Conservation (phyloP, 2,797 vertebrate genomes). For the Florisuga fusca region DNA sequence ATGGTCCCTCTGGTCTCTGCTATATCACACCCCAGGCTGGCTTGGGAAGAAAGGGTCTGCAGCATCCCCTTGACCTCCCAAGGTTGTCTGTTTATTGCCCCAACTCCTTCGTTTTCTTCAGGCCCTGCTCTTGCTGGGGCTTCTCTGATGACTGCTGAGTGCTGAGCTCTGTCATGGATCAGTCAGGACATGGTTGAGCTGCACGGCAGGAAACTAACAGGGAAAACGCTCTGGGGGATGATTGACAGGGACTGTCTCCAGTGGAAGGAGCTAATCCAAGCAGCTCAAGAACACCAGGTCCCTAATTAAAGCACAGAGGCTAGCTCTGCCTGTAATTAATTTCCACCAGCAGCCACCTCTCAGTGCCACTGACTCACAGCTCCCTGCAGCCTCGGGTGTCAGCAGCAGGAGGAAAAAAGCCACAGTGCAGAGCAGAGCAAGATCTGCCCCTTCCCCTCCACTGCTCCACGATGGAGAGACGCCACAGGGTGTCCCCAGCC, state of each 20-base stretch:
- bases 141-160: background rate
- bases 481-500: rapidly evolving
- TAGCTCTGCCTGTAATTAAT: conserved; percentile 57
- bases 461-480: background rate
- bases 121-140: background rate
- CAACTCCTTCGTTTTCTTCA: background rate
- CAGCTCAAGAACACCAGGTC: conserved; percentile 29
- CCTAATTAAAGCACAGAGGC: conserved; percentile 56
- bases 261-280: conserved; percentile 38
- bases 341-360: background rate
- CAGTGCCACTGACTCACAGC: background rate
- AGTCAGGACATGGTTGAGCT: background rate
- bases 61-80: background rate
- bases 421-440: rapidly evolving
- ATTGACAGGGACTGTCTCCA: conserved; percentile 25
- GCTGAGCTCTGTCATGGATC: background rate
- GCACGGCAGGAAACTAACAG: background rate
- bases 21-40: background rate
- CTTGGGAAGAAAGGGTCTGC: background rate
- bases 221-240: conserved; percentile 2
- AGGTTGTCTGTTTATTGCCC: background rate
- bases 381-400: background rate
- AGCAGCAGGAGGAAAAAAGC: rapidly evolving
- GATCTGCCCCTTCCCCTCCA: background rate
- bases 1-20: background rate